These are phyloP conservation scores for Pica pica DNA, from an alignment of 2,113 vertebrate genomes.

Conservation along the genomic window DNA sequence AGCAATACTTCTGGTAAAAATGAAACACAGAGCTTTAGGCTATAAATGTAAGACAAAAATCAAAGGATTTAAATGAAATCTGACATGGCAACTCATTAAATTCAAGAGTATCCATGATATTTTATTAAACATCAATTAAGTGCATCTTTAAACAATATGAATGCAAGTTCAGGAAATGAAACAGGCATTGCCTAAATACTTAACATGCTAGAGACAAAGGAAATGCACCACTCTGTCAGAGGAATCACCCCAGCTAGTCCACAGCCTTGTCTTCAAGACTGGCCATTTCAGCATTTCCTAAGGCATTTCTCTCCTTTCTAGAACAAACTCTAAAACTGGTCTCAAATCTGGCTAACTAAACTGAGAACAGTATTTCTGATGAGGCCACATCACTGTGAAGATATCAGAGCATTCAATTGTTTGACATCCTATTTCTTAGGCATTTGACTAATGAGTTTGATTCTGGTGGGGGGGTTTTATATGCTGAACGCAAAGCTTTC, in stretches of 20 bases:
- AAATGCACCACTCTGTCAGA: not conserved
- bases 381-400: not conserved
- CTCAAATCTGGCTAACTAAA: not conserved
- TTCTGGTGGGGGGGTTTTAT: not conserved
- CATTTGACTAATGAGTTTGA: not conserved
- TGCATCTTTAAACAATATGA: constrained; percentile 6
- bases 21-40: constrained; percentile 8
- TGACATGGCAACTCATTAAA: constrained; percentile 2
- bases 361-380: not conserved
- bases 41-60: constrained; percentile 48
- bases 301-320: not conserved
- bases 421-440: not conserved
- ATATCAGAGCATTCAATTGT: not conserved
- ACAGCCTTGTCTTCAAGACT: not conserved
- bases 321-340: not conserved
- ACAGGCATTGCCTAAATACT: not conserved
- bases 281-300: not conserved
- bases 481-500: not conserved
- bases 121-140: constrained; percentile 32
- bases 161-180: constrained; percentile 39
- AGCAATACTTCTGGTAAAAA: constrained; percentile 37
- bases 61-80: constrained; percentile 47
- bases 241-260: not conserved
- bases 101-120: not conserved
- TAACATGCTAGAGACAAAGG: not conserved